phyloP scores from a whole-genome alignment of 2,113 vertebrate genomes.

The Dolichotis patagonum region DNA sequence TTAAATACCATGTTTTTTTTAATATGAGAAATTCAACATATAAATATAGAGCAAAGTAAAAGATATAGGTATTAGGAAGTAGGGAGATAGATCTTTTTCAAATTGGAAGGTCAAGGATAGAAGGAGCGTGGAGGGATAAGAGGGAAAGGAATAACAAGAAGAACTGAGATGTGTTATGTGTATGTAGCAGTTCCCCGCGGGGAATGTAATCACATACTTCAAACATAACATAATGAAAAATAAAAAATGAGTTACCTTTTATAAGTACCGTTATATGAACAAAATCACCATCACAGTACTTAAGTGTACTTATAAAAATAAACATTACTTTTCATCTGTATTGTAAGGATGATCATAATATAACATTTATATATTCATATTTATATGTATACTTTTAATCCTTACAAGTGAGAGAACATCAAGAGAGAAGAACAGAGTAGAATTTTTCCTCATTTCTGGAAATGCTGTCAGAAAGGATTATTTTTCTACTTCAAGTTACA shows the following conservation, averaged over 20 bases:
- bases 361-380: neutral
- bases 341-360: neutral
- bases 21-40: neutral
- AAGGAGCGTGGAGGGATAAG: neutral
- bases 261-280: neutral
- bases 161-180: neutral
- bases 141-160: neutral
- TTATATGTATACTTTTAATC: neutral
- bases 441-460: conserved; percentile 53
- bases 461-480: neutral
- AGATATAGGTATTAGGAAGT: neutral
- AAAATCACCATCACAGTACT: neutral
- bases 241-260: neutral
- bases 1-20: neutral
- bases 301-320: neutral
- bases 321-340: neutral
- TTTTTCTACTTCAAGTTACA: neutral
- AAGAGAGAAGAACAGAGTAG: neutral
- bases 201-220: neutral
- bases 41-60: neutral
- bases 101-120: neutral
- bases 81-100: neutral
- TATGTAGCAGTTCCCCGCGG: neutral
- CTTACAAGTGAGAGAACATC: neutral
- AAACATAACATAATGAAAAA: neutral